These are phyloP conservation scores for Pasiphila rectangulata DNA, from an alignment of 2,888 invertebrate species.

Conservation along the genomic window DNA sequence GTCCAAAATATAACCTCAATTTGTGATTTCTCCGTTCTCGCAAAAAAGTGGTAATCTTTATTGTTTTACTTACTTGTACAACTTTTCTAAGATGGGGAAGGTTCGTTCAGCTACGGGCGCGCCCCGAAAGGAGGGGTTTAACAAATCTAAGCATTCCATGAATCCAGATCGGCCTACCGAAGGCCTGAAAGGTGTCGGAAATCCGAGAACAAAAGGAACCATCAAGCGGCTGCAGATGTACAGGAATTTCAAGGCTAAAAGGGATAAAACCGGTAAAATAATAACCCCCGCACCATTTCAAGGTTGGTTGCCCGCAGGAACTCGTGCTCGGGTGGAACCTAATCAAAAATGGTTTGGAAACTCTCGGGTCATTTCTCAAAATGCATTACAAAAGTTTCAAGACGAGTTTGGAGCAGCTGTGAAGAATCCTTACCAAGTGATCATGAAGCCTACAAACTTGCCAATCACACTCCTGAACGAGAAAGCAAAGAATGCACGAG, in stretches of 20 bases:
- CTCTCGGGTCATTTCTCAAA: conserved; percentile 97
- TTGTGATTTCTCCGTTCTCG: background rate
- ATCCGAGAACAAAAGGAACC: conserved; percentile 93
- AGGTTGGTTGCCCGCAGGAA: conserved; percentile 92
- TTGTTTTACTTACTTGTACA: no score
- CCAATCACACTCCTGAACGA: conserved; percentile 97
- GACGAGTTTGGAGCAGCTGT: conserved; percentile 96
- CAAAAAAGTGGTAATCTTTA: no score
- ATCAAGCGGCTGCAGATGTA: conserved; percentile 99
- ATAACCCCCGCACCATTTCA: conserved; percentile 97
- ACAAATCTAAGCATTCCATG: conserved; percentile 95
- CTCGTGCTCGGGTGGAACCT: conserved; percentile 96
- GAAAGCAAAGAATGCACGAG: conserved; percentile 92
- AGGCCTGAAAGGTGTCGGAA: conserved; percentile 91
- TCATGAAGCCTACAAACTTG: conserved; percentile 97
- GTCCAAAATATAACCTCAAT: conserved; percentile 9
- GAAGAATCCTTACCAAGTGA: conserved; percentile 97
- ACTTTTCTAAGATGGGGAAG: conserved; percentile 84
- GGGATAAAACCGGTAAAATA: conserved; percentile 94
- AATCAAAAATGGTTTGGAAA: conserved; percentile 99
- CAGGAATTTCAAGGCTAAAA: conserved; percentile 96
- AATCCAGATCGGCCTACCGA: conserved; percentile 93
- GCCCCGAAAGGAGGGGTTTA: conserved; percentile 91
- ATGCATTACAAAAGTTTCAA: conserved; percentile 93
- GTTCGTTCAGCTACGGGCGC: conserved; percentile 85